Evolutionary conservation across 2,797 vertebrate species (phyloP).

Genomic region (Labeo calbasu): DNA sequence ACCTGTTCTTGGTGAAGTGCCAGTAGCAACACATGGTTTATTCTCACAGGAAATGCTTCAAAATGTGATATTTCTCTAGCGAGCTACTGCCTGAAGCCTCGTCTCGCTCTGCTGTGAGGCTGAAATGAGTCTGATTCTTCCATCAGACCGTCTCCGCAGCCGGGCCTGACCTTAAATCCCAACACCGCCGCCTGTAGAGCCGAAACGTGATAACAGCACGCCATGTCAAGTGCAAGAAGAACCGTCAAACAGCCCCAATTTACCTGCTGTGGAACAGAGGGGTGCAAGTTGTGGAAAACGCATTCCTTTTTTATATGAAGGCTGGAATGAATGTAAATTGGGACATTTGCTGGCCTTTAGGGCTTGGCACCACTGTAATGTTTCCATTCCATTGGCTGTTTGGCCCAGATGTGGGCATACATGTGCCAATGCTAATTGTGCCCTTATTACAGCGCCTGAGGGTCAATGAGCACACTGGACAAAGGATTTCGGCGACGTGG

Average conservation of each 20-base stretch:
- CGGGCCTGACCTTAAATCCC: constrained; percentile 33
- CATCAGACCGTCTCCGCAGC: constrained; percentile 17
- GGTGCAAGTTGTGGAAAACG: constrained; percentile 13
- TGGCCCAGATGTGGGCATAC: constrained; percentile 17
- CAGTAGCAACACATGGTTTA: constrained; percentile 6
- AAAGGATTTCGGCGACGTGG: not conserved
- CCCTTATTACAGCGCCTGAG: constrained; percentile 1
- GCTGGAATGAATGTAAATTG: constrained; percentile 29
- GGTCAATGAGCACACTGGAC: not conserved
- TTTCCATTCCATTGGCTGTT: constrained; percentile 10
- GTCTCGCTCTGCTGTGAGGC: not conserved
- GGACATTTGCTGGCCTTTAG: constrained; percentile 21
- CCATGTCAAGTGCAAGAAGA: not conserved
- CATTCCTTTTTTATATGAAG: constrained; percentile 14
- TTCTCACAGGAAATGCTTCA: constrained; percentile 26
- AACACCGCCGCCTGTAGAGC: constrained; percentile 25
- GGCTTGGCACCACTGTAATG: not conserved
- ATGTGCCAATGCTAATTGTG: constrained; percentile 27
- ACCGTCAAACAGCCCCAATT: constrained; percentile 7
- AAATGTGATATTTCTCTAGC: constrained; percentile 16
- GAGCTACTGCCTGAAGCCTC: constrained; percentile 10
- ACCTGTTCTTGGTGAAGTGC: constrained; percentile 8
- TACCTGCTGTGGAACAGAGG: constrained; percentile 11
- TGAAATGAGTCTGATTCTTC: constrained; percentile 50
- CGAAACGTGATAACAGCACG: constrained; percentile 29